Evolutionary conservation across 2,888 invertebrate genomes (phyloP).

Genomic region (Eristalinus sepulchralis): DNA sequence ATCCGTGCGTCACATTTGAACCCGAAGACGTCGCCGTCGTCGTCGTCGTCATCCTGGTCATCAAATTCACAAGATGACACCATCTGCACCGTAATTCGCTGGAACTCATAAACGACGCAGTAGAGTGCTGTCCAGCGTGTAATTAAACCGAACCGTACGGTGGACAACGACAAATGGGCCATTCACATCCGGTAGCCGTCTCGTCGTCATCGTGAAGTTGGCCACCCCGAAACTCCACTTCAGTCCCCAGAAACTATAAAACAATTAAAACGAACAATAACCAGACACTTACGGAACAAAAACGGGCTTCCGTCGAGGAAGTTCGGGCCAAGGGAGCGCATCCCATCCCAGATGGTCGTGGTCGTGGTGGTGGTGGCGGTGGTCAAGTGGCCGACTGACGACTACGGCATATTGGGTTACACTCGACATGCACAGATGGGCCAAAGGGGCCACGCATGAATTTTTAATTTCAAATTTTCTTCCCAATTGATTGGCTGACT

Average conservation of each 20-base stretch:
- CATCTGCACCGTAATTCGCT: constrained; percentile 28
- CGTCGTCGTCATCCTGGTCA: constrained; percentile 25
- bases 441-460: constrained; percentile 14
- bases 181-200: constrained; percentile 53
- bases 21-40: constrained; percentile 25
- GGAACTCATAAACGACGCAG: constrained; percentile 18
- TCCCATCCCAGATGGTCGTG: constrained; percentile 57
- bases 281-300: constrained; percentile 10
- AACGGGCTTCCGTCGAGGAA: constrained; percentile 62
- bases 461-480: constrained; percentile 53
- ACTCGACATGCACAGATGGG: constrained; percentile 33
- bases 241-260: constrained; percentile 60
- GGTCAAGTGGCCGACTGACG: constrained; percentile 50
- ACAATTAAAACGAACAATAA: constrained; percentile 45
- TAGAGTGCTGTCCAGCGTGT: constrained; percentile 25
- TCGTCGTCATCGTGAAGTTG: neutral
- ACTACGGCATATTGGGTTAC: constrained; percentile 38
- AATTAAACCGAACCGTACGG: constrained; percentile 52
- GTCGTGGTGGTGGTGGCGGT: neutral
- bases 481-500: constrained; percentile 45
- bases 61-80: constrained; percentile 24
- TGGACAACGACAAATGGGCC: constrained; percentile 40
- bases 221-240: constrained; percentile 67
- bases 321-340: constrained; percentile 45
- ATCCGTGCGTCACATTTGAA: constrained; percentile 42